Conservation (phyloP, 2,797 vertebrate species). For the Pampus argenteus region DNA sequence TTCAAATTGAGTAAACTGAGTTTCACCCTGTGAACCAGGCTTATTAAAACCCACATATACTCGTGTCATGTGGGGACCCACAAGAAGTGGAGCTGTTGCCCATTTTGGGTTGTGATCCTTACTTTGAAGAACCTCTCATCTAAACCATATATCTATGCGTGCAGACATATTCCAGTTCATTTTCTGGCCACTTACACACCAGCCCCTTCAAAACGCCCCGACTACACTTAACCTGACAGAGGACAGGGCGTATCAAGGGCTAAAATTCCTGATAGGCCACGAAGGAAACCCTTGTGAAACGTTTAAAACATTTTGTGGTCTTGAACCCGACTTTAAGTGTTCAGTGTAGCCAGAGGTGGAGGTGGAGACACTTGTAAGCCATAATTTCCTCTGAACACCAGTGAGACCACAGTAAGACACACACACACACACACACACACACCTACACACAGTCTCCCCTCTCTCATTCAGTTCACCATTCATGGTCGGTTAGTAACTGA, state of each 20-base stretch:
- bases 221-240: constrained; percentile 56
- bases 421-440: constrained; percentile 21
- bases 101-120: constrained; percentile 42
- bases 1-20: constrained; percentile 43
- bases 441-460: constrained; percentile 27
- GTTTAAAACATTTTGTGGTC: constrained; percentile 63
- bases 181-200: constrained; percentile 48
- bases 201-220: constrained; percentile 42
- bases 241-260: constrained; percentile 49
- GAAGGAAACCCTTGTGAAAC: constrained; percentile 67
- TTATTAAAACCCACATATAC: constrained; percentile 57
- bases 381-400: constrained; percentile 70
- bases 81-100: constrained; percentile 35
- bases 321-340: constrained; percentile 58
- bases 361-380: constrained; percentile 72
- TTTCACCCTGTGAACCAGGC: constrained; percentile 57
- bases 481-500: constrained; percentile 53
- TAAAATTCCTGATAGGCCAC: constrained; percentile 63
- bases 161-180: constrained; percentile 52
- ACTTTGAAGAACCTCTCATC: constrained; percentile 56
- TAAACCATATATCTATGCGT: constrained; percentile 43
- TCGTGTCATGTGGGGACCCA: constrained; percentile 51
- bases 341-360: constrained; percentile 69
- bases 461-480: constrained; percentile 59
- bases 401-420: constrained; percentile 51